Base-by-base conservation (phyloP, 2,888 invertebrate genomes). In the Luperina nickerlii region DNA sequence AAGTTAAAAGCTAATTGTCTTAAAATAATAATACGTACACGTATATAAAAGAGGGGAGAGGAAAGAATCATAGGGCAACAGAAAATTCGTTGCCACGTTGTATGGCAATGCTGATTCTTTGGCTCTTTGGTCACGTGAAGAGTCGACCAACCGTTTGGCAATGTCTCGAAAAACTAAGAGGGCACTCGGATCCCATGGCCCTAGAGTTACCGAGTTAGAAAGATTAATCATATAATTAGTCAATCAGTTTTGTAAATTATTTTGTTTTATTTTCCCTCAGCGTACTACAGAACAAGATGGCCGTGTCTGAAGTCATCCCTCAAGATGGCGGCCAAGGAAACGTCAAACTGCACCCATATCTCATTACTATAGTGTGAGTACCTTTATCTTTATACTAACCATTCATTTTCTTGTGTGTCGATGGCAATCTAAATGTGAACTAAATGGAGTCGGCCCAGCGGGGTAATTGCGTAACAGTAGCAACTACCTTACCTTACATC, bases 291-390 rank as follows among this genome's bases (percentile, higher is more conserved):
- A 67, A 45, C 89, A 94, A 93, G 76, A 96, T 96, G 96, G 94
- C 95, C 75, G 91, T 82, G 57, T 88, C 93, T 90, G 94, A 95
- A 88, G 90, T 95, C 87, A 84, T 95, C 5, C 85, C 92, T 13
- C 93, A 93, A 92, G 92, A 94, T 92, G 94, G 93, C 91, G 91
- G 89, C 78, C 90, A 91, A 48, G 91, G 91, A 45, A 91, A 91
- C 78, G 91, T 91, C 83, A 94, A 92, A 85, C 85, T 95, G 38
- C 96, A 96, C 83, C 95, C 96, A 2, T 95, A 95, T 79, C 85
- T 96, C 54, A 87, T 95, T 1, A 95, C 95, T 8, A 86, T 96
- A 67, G 91, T 95, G 96, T 96, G 77, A 95, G 96, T 95, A 60
- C 5, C 13, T 45, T 15, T 38, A 63, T 8, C 20, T 63, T 45